Evolutionary conservation across 2,888 invertebrate genomes (phyloP), one percentile per base, ranked within the genome.

Genomic region (Polydrusus tereticollis): DNA sequence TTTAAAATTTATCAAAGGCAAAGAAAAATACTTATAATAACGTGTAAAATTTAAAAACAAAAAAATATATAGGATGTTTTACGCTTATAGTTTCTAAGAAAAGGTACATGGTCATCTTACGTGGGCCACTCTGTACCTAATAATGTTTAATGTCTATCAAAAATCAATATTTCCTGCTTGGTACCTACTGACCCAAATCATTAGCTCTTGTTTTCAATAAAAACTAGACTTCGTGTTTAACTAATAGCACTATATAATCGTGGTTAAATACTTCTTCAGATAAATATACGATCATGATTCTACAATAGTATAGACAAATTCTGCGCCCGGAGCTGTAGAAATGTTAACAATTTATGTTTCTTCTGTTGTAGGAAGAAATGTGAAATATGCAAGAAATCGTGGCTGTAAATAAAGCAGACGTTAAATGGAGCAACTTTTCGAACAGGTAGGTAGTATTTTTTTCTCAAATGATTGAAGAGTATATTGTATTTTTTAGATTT

Each of bases 221-320:
- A 63, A 55, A 63, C 33, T 36, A 29, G 29, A 29, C 29, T 29
- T 63, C 62, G 62, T 63, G 62, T 63, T 63, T 29, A 16, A 33
- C 62, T 63, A 45, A 45, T 63, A 63, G 62, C 38, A 64, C 41
- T 47, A 52, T 38, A 64, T n/a, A n/a, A n/a, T 64, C 63, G 63
- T 64, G 62, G 50, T 64, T 52, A 64, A 64, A 52, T 64, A 38
- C 52, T 64, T 52, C 63, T 23, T 52, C 50, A 52, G 63, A 64
- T 64, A 64, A 64, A 50, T 64, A 62, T 16, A 38, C 63, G 47
- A 64, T 64, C 63, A 64, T 64, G 63, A 64, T 64, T 52, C 52
- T 50, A 64, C 63, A 52, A 64, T 64, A 47, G 63, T 52, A 64
- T 52, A 64, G 63, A 64, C 63, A 64, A 64, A 64, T 64, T 64